These are phyloP conservation scores for Pipistrellus pipistrellus DNA, from an alignment of 2,797 vertebrate genomes.

Conservation along the genomic window DNA sequence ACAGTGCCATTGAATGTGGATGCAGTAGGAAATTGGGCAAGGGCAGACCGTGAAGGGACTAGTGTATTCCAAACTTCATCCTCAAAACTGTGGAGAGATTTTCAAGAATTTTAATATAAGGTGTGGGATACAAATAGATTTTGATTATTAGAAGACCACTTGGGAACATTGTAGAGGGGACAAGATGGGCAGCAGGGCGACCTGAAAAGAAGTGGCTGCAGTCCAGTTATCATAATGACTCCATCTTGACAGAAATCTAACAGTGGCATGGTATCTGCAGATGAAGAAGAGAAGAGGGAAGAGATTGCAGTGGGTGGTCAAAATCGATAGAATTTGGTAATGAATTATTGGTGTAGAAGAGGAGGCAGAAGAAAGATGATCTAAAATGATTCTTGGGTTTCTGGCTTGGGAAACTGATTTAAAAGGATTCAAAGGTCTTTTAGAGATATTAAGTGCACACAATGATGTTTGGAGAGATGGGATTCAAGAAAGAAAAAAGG, in stretches of 20 bases:
- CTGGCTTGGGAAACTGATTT: neutral
- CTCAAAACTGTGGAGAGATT: neutral
- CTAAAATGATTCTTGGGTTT: neutral
- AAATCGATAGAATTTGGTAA: neutral
- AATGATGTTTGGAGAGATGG: neutral
- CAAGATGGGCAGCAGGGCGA: neutral
- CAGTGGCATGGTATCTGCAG: neutral
- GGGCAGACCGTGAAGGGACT: neutral
- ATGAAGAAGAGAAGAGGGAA: neutral
- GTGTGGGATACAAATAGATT: neutral
- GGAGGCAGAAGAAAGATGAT: neutral
- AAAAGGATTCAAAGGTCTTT: neutral
- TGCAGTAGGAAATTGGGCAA: neutral
- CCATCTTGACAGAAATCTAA: neutral
- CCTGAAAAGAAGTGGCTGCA: neutral
- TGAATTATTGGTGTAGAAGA: neutral
- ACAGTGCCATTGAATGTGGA: neutral
- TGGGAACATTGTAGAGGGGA: neutral
- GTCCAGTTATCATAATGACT: neutral
- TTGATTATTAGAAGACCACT: neutral
- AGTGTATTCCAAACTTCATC: neutral
- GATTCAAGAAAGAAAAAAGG: conserved; percentile 27
- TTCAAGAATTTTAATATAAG: neutral
- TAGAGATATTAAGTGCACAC: neutral
- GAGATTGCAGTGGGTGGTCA: neutral